Evolutionary conservation across 2,888 invertebrate species (phyloP).

Genomic region (Phrixothrix hirtus): DNA sequence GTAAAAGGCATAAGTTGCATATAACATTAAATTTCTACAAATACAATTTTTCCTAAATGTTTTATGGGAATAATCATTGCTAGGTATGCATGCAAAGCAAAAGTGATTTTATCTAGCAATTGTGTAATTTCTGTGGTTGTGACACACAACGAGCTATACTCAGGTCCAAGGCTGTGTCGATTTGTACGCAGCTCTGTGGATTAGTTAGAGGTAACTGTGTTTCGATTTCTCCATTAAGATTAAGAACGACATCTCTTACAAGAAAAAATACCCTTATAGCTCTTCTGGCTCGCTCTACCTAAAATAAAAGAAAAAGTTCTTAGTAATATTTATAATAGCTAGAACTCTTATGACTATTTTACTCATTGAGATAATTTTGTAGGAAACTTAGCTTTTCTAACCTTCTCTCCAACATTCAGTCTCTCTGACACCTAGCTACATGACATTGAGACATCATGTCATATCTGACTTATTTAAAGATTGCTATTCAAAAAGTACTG

Average conservation of each 20-base stretch:
- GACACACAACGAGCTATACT: slow-evolving; percentile 69
- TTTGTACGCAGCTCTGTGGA: slow-evolving; percentile 84
- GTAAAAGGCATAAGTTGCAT: no score
- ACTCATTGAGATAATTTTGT: no score
- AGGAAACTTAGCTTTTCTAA: no score
- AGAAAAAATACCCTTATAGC: slow-evolving; percentile 94
- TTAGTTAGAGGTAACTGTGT: slow-evolving; percentile 88
- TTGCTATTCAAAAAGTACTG: no score
- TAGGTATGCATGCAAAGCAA: slow-evolving; percentile 12
- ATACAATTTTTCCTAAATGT: no score
- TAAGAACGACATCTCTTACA: slow-evolving; percentile 78
- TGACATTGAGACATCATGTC: no score
- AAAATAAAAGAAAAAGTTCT: neutral
- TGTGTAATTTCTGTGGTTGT: slow-evolving; percentile 48
- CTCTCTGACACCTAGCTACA: no score
- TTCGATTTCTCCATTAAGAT: slow-evolving; percentile 80
- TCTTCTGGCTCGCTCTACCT: slow-evolving; percentile 84
- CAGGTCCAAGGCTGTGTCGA: slow-evolving; percentile 92
- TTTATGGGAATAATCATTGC: no score
- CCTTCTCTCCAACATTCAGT: no score
- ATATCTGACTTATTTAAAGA: no score
- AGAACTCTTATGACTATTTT: no score
- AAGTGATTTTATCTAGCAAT: slow-evolving; percentile 43
- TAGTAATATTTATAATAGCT: neutral
- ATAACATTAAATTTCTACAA: no score